Percentiles rank a stretch among this genome's conserved stretches.
phyloP scores from a whole-genome alignment of 2,888 invertebrate genomes.

The Melanostoma scalare region DNA sequence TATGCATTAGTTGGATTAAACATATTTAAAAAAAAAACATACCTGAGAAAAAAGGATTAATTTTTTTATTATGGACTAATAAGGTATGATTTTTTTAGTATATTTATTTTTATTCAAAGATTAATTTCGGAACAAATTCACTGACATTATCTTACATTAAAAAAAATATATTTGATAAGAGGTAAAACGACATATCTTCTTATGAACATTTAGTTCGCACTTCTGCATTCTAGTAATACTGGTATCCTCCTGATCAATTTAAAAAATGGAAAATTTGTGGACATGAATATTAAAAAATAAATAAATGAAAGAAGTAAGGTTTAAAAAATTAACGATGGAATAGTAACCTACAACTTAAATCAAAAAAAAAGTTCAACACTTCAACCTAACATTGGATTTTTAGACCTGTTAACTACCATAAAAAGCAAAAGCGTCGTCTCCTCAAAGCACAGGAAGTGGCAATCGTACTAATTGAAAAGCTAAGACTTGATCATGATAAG shows the following conservation, averaged over 20 bases:
- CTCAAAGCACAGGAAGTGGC: too few species aligned
- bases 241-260: conserved; percentile 58
- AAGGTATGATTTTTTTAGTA: conserved; percentile 35
- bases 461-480: too few species aligned
- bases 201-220: conserved; percentile 5
- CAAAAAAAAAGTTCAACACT: too few species aligned
- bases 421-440: too few species aligned
- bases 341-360: too few species aligned
- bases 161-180: conserved; percentile 36
- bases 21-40: conserved; percentile 46
- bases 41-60: conserved; percentile 32
- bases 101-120: conserved; percentile 60
- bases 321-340: background rate
- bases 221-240: conserved; percentile 58
- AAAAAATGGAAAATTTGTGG: conserved; percentile 26
- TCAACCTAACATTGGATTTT: too few species aligned
- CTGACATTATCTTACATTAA: conserved; percentile 26
- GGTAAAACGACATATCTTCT: conserved; percentile 17
- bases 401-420: too few species aligned
- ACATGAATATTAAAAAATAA: background rate
- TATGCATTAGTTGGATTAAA: conserved; percentile 64
- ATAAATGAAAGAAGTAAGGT: background rate
- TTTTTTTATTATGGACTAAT: background rate
- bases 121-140: conserved; percentile 35
- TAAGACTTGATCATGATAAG: too few species aligned